phyloP scores from a whole-genome alignment of 30 jellyfish, hydroid and myxozoan genomes.

The Sanderia malayensis region DNA sequence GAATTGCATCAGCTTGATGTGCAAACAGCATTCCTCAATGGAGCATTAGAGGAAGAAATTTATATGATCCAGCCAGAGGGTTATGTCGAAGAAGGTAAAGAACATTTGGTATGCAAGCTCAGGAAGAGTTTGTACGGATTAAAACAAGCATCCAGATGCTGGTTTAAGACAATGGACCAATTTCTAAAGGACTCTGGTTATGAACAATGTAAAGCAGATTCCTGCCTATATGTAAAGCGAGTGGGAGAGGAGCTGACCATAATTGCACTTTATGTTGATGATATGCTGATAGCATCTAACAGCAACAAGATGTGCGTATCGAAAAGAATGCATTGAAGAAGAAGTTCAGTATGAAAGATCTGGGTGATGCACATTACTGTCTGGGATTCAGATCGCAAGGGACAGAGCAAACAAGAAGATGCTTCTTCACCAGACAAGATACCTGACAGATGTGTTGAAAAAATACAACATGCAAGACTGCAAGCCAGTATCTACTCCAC shows the following conservation, averaged over 20 bases:
- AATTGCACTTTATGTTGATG: constrained; percentile 6
- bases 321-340: background rate
- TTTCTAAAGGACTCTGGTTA: background rate
- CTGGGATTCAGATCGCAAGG: constrained; percentile 40
- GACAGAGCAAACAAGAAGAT: too few relatives aligned
- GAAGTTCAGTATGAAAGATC: constrained; percentile 31
- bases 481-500: too few relatives aligned
- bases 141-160: background rate
- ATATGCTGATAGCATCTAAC: constrained; percentile 23
- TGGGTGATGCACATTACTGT: background rate
- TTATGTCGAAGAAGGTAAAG: background rate
- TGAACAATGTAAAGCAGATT: constrained; percentile 3
- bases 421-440: background rate
- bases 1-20: constrained; percentile 6
- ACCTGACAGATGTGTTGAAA: constrained; percentile 6
- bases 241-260: too few relatives aligned
- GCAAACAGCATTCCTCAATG: constrained; percentile 3
- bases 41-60: background rate
- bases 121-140: too few relatives aligned
- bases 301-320: background rate
- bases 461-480: constrained; percentile 22
- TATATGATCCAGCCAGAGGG: constrained; percentile 6
- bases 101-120: background rate
- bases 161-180: background rate
- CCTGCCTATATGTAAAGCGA: constrained; percentile 11